These are phyloP conservation scores for Odontophorus gujanensis DNA, from an alignment of 2,113 vertebrate species.

Conservation along the genomic window DNA sequence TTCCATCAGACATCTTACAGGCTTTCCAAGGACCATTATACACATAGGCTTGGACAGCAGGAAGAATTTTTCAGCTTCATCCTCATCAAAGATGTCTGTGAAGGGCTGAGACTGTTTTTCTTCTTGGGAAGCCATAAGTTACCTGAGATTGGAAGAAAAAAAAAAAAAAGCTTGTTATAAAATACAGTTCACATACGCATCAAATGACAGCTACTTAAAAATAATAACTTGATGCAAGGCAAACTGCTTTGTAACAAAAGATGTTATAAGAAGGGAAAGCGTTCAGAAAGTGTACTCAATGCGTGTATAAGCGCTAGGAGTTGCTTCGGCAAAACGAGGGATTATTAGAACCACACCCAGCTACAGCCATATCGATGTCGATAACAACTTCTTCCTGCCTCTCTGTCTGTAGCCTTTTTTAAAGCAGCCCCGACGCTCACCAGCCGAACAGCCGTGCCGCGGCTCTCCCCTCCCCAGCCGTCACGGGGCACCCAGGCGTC, in stretches of 20 bases:
- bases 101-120: slow-evolving; percentile 58
- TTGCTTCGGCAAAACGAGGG: not conserved
- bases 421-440: not conserved
- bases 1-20: slow-evolving; percentile 81
- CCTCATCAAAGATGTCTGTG: slow-evolving; percentile 85
- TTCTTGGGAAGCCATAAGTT: slow-evolving; percentile 25
- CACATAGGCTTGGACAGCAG: slow-evolving; percentile 88
- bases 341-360: fast-evolving
- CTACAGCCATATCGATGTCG: not conserved
- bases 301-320: not conserved
- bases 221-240: not conserved
- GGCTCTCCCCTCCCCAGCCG: not conserved
- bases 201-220: not conserved
- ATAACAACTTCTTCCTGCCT: not conserved
- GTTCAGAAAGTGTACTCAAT: not conserved
- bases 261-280: not conserved
- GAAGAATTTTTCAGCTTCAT: slow-evolving; percentile 84
- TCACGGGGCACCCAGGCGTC: no score
- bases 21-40: slow-evolving; percentile 90
- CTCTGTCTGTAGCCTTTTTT: not conserved
- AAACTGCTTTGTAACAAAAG: not conserved
- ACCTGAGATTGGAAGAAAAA: not conserved
- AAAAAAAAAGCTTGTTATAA: not conserved
- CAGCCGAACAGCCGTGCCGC: not conserved
- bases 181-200: not conserved